phyloP scores from a whole-genome alignment of 2,113 vertebrate genomes.

The Pelecanus crispus region DNA sequence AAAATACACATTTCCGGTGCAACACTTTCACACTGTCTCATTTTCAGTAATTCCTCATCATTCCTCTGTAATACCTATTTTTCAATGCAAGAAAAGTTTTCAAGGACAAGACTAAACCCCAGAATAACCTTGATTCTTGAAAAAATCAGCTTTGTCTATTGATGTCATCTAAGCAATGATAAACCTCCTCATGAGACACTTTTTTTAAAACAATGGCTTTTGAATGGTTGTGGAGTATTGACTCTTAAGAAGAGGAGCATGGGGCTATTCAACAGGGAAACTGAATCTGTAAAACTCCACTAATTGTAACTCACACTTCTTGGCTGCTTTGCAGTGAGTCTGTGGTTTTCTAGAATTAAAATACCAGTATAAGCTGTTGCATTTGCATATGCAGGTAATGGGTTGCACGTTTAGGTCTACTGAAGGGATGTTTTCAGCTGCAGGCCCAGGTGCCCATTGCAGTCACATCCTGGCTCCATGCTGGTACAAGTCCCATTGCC shows the following conservation, averaged over 20 bases:
- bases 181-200: neutral
- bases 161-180: neutral
- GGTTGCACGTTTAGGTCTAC: neutral
- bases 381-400: neutral
- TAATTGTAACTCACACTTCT: neutral
- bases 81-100: neutral
- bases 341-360: neutral
- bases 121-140: neutral
- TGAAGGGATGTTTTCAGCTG: neutral
- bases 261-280: neutral
- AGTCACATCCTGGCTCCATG: neutral
- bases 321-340: neutral
- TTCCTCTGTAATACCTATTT: neutral
- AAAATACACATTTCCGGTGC: neutral
- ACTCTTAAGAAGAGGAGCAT: neutral
- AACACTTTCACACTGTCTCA: neutral
- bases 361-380: neutral
- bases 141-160: neutral
- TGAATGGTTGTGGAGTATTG: neutral
- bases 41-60: neutral
- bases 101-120: neutral
- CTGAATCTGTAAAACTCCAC: neutral
- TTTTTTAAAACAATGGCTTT: neutral
- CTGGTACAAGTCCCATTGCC: rapidly evolving
- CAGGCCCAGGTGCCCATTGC: neutral